Percentiles rank a stretch among this genome's conserved stretches.
Conservation (phyloP, 2,113 vertebrate genomes). For the Hippocampus abdominalis region DNA sequence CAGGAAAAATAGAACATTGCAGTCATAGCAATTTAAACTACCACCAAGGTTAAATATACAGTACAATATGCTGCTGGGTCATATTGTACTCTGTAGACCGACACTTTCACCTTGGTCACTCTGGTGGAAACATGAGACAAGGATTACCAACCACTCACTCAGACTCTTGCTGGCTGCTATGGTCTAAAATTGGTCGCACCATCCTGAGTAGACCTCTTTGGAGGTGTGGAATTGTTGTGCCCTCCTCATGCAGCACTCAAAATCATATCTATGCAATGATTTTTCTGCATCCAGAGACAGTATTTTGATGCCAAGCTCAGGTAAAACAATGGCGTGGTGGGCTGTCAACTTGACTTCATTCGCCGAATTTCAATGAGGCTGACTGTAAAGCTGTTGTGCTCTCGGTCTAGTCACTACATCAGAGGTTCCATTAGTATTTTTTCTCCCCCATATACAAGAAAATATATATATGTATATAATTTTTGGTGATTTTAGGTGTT, state of each 20-base stretch:
- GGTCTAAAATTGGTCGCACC: conserved; percentile 33
- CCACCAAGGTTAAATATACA: conserved; percentile 9
- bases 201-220: conserved; percentile 25
- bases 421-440: neutral
- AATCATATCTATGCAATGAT: neutral
- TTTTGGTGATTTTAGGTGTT: too few species aligned
- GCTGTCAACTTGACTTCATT: neutral
- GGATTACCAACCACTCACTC: conserved; percentile 43
- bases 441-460: neutral
- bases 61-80: conserved; percentile 6
- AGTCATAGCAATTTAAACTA: conserved; percentile 24
- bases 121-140: conserved; percentile 28
- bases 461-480: too few species aligned
- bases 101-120: conserved; percentile 18
- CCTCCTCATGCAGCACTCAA: neutral
- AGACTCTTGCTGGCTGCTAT: conserved; percentile 26
- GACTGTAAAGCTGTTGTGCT: neutral
- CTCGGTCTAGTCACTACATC: neutral
- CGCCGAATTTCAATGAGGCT: neutral
- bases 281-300: neutral
- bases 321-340: neutral
- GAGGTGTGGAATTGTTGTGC: conserved; percentile 22
- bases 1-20: conserved; percentile 15
- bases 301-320: neutral
- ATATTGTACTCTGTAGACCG: conserved; percentile 18